These are phyloP conservation scores for Aspiorhynchus laticeps DNA, from an alignment of 2,113 vertebrate species.

Conservation along the genomic window DNA sequence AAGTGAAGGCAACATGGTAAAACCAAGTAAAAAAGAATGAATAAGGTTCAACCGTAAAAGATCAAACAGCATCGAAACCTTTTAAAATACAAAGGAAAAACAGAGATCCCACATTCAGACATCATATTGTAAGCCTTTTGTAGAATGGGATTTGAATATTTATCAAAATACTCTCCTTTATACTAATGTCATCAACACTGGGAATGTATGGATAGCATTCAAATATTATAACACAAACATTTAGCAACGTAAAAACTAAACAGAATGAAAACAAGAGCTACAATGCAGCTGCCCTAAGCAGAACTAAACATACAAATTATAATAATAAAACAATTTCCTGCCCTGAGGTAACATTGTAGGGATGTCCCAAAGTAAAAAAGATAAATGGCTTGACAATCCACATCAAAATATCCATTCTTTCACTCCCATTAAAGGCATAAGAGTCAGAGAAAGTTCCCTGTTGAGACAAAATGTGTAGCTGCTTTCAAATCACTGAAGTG, in stretches of 20 bases:
- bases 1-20: neutral
- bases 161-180: neutral
- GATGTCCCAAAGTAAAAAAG: slow-evolving; percentile 7
- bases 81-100: neutral
- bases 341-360: slow-evolving; percentile 19
- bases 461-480: neutral
- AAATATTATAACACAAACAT: neutral
- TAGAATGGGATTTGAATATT: neutral
- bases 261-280: neutral
- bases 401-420: neutral
- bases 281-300: neutral
- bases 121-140: neutral
- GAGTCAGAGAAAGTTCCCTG: neutral
- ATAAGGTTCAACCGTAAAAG: neutral
- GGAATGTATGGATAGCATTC: neutral
- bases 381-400: neutral
- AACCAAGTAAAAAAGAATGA: neutral
- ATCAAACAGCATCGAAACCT: neutral
- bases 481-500: neutral
- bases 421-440: neutral
- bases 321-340: slow-evolving; percentile 15
- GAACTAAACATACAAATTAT: neutral
- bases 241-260: neutral
- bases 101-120: neutral
- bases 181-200: neutral